Conservation (phyloP, 2,888 invertebrate species). For the Colletes collaris region DNA sequence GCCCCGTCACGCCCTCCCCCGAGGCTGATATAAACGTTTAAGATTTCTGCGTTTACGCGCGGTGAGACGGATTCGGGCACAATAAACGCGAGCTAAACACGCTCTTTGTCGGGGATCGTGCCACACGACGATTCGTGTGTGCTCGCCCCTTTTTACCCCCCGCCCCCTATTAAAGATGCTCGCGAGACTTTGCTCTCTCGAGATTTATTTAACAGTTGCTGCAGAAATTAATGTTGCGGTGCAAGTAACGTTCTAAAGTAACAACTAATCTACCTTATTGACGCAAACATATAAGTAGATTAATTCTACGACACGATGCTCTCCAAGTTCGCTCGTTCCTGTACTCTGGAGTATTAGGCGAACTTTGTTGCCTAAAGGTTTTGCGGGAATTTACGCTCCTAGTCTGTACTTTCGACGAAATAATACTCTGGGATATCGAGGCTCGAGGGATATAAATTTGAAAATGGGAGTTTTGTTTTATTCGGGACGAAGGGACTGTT, state of each 20-base stretch:
- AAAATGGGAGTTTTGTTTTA: no score
- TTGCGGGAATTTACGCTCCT: constrained; percentile 18
- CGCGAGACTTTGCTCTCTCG: neutral
- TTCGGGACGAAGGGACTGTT: no score
- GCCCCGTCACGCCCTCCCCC: constrained; percentile 45
- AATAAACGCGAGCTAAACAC: constrained; percentile 46
- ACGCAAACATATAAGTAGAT: no score
- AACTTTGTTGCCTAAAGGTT: constrained; percentile 16
- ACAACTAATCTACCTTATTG: no score
- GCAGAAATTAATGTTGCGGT: no score
- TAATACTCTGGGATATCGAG: constrained; percentile 2
- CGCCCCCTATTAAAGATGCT: neutral
- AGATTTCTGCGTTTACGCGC: constrained; percentile 66
- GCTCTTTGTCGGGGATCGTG: constrained; percentile 6
- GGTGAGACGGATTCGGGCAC: constrained; percentile 15
- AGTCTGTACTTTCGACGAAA: constrained; percentile 13
- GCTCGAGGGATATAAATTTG: neutral
- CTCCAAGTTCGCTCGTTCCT: constrained; percentile 14
- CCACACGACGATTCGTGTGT: neutral
- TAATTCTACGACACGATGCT: no score
- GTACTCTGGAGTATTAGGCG: constrained; percentile 1
- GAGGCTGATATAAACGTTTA: constrained; percentile 73
- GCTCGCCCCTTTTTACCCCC: neutral
- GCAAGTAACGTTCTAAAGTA: no score
- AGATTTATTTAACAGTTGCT: no score